Conservation (phyloP, 2,888 invertebrate species). For the Apoderus coryli region DNA sequence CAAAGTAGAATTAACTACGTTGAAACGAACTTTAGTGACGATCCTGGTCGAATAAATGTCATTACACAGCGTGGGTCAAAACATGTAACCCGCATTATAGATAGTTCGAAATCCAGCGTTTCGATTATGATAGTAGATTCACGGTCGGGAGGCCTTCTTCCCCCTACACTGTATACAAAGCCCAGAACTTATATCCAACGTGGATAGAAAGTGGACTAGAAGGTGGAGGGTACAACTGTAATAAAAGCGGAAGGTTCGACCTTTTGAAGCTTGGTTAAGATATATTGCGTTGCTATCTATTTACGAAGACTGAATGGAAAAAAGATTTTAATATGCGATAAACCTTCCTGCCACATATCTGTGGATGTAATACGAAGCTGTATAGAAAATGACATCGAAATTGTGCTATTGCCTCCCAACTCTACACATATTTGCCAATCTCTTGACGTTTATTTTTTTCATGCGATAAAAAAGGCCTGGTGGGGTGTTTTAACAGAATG, state of each 20-base stretch:
- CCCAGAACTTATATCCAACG: slow-evolving; percentile 2
- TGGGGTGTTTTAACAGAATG: slow-evolving; percentile 2
- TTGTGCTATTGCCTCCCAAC: slow-evolving; percentile 1
- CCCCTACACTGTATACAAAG: slow-evolving; percentile 1
- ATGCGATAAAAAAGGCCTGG: slow-evolving; percentile 1
- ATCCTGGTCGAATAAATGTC: slow-evolving; percentile 2
- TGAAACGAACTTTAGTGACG: slow-evolving; percentile 3
- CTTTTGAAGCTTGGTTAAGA: no score
- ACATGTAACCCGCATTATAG: slow-evolving; percentile 1
- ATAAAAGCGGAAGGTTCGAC: no score
- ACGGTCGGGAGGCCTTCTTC: slow-evolving; percentile 1
- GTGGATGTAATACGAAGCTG: slow-evolving; percentile 1
- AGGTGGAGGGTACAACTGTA: no score
- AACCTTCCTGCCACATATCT: background rate
- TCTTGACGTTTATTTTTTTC: slow-evolving; percentile 1
- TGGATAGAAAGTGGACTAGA: slow-evolving; percentile 2
- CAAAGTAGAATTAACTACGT: slow-evolving; percentile 1
- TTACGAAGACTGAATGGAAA: slow-evolving; percentile 2
- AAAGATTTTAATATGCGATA: slow-evolving; percentile 2
- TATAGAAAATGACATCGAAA: slow-evolving; percentile 1
- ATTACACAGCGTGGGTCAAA: slow-evolving; percentile 1
- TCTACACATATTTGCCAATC: slow-evolving; percentile 1
- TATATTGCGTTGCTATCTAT: slow-evolving; percentile 2
- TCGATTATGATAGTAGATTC: slow-evolving; percentile 2
- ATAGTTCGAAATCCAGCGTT: slow-evolving; percentile 3